Evolutionary conservation across 2,888 invertebrate genomes (phyloP), one percentile per base, ranked within the genome.

Genomic region (Idaea dimidiata): DNA sequence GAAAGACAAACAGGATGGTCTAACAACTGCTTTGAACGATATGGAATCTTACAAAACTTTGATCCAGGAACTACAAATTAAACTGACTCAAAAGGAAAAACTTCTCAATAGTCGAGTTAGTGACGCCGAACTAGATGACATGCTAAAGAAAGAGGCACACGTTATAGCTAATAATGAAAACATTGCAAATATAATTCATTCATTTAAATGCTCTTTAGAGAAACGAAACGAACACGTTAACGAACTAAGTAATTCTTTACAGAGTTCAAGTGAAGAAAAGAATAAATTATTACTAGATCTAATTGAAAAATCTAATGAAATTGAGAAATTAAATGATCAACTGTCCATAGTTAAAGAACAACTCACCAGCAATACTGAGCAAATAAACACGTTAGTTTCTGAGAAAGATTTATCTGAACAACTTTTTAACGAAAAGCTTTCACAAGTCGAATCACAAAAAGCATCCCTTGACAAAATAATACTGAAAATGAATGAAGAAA

Each of bases 161-260:
- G 77, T 86, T 63, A 79, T 88, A 59, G 81, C 87, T 16, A 91
- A 87, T 68, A 89, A 90, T 70, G 91, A 91, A 70, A 90, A 90
- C 66, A 82, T 92, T 60, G 83, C 74, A 72, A 88, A 88, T 65
- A 81, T 91, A 31, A 83, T 90, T 62, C 72, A 81, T n/a, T 82
- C 81, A 4, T 80, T 91, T 54, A 87, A 84, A 79, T 72, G 72
- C 1, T 75, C 78, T 14, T 67, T 92, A 43, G 77, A 83, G 54
- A 72, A 65, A 4, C 81, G 84, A 60, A 84, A 79, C 61, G 80
- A 83, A 60, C 86, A 91, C 77, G 83, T 88, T 58, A 72, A 77
- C 33, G 67, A 71, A 53, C 74, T 90, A 43, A 86, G 83, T 75
- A 70, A 70, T 1, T 67, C 59, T 10, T 54, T 73, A 4, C 66